These are phyloP conservation scores for Adelphocoris suturalis DNA, from an alignment of 2,888 invertebrate genomes.

Conservation along the genomic window DNA sequence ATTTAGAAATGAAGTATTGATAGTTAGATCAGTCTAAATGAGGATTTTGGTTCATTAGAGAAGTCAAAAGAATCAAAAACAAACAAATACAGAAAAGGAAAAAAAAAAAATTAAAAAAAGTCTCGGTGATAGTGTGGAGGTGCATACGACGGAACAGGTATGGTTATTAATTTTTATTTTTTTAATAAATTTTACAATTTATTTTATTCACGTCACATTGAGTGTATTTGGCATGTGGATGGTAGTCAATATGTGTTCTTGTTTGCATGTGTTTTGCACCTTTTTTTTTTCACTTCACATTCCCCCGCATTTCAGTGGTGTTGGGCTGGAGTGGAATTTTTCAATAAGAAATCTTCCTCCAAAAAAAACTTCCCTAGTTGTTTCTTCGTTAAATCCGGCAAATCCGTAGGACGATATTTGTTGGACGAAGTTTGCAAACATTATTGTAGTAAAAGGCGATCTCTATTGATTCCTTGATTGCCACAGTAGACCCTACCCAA, in stretches of 20 bases:
- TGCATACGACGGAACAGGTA: constrained; percentile 50
- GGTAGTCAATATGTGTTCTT: constrained; percentile 15
- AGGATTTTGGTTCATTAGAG: not conserved
- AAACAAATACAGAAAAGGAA: not conserved
- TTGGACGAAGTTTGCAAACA: not conserved
- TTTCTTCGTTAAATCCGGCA: not conserved
- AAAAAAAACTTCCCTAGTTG: not conserved
- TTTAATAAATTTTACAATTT: not conserved
- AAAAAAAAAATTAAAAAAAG: too few species aligned
- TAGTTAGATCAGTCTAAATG: not conserved
- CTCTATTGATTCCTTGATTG: not conserved
- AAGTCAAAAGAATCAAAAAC: not conserved
- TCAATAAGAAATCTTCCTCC: not conserved
- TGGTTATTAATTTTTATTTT: constrained; percentile 46
- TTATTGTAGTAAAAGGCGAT: not conserved
- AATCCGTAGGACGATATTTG: not conserved
- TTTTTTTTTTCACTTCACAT: not conserved
- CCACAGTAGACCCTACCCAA: not conserved
- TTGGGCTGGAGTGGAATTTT: constrained; percentile 58
- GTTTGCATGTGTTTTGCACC: constrained; percentile 51
- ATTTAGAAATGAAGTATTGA: not conserved
- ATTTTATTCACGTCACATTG: constrained; percentile 9
- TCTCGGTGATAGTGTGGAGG: not conserved
- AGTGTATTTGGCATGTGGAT: constrained; percentile 69
- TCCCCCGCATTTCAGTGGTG: constrained; percentile 27